Percentiles rank a stretch among this genome's conserved stretches.
Evolutionary conservation across 2,888 invertebrate genomes (phyloP).

Genomic region (Liposcelis brunnea): DNA sequence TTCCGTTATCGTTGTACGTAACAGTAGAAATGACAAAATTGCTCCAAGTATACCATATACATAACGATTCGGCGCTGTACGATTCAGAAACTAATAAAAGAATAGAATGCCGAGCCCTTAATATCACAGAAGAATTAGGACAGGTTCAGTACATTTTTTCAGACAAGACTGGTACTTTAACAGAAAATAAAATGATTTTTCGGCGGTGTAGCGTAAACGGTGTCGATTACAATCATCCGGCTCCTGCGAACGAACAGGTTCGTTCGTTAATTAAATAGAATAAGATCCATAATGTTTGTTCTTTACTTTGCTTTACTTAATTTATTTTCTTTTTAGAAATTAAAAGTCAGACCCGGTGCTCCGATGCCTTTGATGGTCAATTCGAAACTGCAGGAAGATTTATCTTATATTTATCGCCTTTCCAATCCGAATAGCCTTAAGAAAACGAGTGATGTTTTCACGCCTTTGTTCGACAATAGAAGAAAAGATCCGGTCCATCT

Average conservation of each 20-base stretch:
- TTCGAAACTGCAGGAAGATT: slow-evolving; percentile 33
- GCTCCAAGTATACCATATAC: slow-evolving; percentile 88
- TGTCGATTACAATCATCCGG: slow-evolving; percentile 71
- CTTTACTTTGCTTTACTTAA: neutral
- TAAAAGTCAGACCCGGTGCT: slow-evolving; percentile 28
- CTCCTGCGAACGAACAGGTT: slow-evolving; percentile 27
- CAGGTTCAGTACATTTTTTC: slow-evolving; percentile 90
- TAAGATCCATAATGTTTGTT: neutral
- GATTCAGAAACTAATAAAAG: slow-evolving; percentile 66
- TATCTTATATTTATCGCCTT: slow-evolving; percentile 19
- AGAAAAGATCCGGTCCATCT: neutral
- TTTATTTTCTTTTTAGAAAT: slow-evolving; percentile 14
- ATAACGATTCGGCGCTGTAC: slow-evolving; percentile 73
- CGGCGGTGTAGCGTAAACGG: slow-evolving; percentile 77
- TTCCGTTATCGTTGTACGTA: slow-evolving; percentile 90
- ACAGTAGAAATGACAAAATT: slow-evolving; percentile 93
- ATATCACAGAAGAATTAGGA: slow-evolving; percentile 94
- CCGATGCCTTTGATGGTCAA: slow-evolving; percentile 34
- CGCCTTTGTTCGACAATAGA: neutral
- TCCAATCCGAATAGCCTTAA: no score
- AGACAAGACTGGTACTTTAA: slow-evolving; percentile 94
- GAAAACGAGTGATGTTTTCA: no score
- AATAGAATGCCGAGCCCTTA: slow-evolving; percentile 81
- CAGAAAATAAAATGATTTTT: slow-evolving; percentile 96
- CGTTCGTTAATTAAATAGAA: neutral